These are phyloP conservation scores for Helarctos malayanus DNA, from an alignment of 2,797 vertebrate genomes.

Conservation along the genomic window DNA sequence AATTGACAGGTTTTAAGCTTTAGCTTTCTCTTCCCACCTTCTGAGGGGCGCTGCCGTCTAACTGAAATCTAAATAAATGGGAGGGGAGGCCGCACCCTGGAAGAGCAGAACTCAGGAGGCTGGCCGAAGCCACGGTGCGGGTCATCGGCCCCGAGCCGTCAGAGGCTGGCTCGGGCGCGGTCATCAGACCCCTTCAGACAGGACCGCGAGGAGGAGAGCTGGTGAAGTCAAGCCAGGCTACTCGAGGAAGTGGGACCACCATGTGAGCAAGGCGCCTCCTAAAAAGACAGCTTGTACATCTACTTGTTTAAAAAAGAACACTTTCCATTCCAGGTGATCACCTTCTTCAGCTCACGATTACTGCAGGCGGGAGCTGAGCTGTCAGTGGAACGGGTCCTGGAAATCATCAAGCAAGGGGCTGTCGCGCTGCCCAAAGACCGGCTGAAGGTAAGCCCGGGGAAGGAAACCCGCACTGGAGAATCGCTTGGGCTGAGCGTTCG, in stretches of 20 bases:
- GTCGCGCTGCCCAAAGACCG: constrained; percentile 97
- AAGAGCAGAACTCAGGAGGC: neutral
- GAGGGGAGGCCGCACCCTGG: neutral
- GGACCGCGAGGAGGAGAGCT: neutral
- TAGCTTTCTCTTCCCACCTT: constrained; percentile 16
- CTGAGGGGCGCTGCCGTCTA: neutral
- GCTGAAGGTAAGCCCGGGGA: constrained; percentile 93
- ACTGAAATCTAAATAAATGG: neutral
- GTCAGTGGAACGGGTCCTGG: constrained; percentile 97
- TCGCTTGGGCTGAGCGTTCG: neutral
- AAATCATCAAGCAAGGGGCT: constrained; percentile 98
- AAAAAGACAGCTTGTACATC: constrained; percentile 7
- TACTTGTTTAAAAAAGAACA: constrained; percentile 6
- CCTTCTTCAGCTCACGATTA: constrained; percentile 97
- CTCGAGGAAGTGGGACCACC: neutral
- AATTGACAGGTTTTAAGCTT: neutral
- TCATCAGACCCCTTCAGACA: neutral
- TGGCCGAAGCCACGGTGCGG: neutral
- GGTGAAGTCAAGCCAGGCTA: neutral
- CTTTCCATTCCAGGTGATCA: constrained; percentile 93
- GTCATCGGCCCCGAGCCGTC: neutral
- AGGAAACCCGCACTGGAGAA: neutral
- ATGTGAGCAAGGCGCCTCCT: neutral
- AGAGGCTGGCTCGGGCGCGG: neutral
- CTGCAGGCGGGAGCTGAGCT: constrained; percentile 97